Base-by-base conservation (phyloP, 2,888 invertebrate genomes). In the Metopia argyrocephala region DNA sequence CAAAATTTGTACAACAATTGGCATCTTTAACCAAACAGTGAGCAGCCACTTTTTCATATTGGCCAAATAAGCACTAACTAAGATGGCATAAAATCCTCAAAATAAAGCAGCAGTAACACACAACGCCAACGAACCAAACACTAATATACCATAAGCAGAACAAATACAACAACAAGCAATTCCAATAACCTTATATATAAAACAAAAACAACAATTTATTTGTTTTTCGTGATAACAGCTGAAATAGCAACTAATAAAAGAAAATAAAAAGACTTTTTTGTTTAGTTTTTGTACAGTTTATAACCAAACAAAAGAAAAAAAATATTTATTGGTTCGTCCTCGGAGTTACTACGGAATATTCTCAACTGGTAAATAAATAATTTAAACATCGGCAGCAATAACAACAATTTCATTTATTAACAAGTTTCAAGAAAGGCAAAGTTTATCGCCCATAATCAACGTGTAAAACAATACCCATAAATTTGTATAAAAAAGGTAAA, bases 401-500 rank as follows among this genome's bases (percentile, higher is more conserved):
- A 25, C 15, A 25, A 25, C 54, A 21, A 54, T 15, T 3, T 7
- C 15, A 18, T n/a, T 27, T 27, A 56, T 28, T n/a, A 28, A 56
- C 18, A 9, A 5, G 18, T 5, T 21, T 20, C 9, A 54, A 23
- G 18, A 62, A 46, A 54, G 27, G 5, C 50, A 56, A 46, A 61
- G 7, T n/a, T n/a, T n/a, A 48, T 65, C 64, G 59, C 27, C 61
- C 28, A 56, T 57, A 54, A 25, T 56, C 21, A 18, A 38, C 27
- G 7, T 28, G 25, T 27, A 56, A 76, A 76, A 31, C 9, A 57
- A 45, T 76, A 52, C n/a, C 50, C 28, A 59, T 65, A 59, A 9
- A 27, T 50, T 27, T 1, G 38, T n/a, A n/a, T n/a, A n/a, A n/a
- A 38, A 38, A 71, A 78, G 78, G 78, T 78, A 78, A 78, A 71